Evolutionary conservation across 2,797 vertebrate genomes (phyloP), one percentile per base, ranked within the genome.

Genomic region (Argyrosomus regius): DNA sequence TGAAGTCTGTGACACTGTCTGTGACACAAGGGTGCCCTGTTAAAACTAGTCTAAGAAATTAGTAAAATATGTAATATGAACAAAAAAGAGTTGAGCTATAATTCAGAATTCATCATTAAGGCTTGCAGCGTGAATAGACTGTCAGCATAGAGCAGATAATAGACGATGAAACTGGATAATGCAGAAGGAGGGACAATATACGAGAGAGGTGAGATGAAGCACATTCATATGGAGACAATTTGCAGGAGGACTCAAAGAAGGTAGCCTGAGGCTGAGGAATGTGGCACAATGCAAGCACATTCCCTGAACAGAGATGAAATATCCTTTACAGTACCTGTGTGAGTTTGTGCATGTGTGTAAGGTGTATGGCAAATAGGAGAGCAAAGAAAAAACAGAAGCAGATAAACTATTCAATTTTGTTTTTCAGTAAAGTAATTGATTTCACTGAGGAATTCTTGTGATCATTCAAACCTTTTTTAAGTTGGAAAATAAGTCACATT

Each of bases 261-360:
- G 24, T 45, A 50, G 58, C 78, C 67, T 1, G n/a, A 53, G 41
- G 71, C 66, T 85, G 93, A 93, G 93, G 93, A 96, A 96, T 96
- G 90, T 96, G 46, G 28, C 93, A 83, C 52, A 6, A 74, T 62
- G 68, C 65, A 80, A 77, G 54, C 20, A 95, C 88, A 96, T 96
- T 96, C 93, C 86, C 72, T 24, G n/a, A 16, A 67, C 41, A 60
- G 10, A 79, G 75, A 87, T 69, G 43, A 85, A 78, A 57, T 77
- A 49, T 61, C 35, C 75, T 71, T 56, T 35, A 52, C 9, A 16
- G 13, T 74, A 5, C 2, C 63, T 46, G 66, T 74, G 73, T 50
- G 53, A 78, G 59, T 66, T 50, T 62, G 70, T 75, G 57, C 39
- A 16, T 63, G 75, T 65, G 72, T 64, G 45, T 56, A 11, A 50